phyloP scores from a whole-genome alignment of 2,888 invertebrate species.

The Ennomos fuscantarius region DNA sequence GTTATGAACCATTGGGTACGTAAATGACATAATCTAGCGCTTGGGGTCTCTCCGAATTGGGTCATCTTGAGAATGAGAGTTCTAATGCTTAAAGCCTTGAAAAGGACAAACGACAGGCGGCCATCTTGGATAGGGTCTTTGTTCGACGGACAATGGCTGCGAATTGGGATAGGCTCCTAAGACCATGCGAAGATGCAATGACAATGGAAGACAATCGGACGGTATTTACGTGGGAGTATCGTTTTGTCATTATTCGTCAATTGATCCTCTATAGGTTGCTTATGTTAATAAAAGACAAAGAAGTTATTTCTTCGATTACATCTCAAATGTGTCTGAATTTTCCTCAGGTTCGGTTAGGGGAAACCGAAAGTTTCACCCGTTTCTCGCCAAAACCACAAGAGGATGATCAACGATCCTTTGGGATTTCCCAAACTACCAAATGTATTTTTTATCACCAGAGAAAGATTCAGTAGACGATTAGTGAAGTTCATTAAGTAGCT shows the following conservation, averaged over 20 bases:
- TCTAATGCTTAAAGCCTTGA: slow-evolving; percentile 36
- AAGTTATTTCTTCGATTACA: too few species aligned
- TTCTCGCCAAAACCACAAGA: neutral
- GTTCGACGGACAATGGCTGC: slow-evolving; percentile 70
- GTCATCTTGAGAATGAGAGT: slow-evolving; percentile 43
- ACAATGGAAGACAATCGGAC: slow-evolving; percentile 66
- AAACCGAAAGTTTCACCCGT: too few species aligned
- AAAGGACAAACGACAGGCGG: slow-evolving; percentile 46
- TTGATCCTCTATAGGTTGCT: neutral
- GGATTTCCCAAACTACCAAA: neutral
- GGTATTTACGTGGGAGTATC: slow-evolving; percentile 33
- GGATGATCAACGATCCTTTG: slow-evolving; percentile 1
- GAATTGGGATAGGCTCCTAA: slow-evolving; percentile 68
- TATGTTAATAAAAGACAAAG: neutral
- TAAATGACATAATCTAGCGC: slow-evolving; percentile 59
- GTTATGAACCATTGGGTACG: slow-evolving; percentile 45
- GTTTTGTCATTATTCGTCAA: slow-evolving; percentile 25
- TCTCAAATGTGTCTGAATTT: too few species aligned
- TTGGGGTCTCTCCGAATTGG: slow-evolving; percentile 58
- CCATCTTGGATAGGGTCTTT: slow-evolving; percentile 64
- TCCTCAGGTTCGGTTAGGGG: too few species aligned
- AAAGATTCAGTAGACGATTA: neutral
- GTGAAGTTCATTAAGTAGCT: slow-evolving; percentile 14
- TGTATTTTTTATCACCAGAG: neutral
- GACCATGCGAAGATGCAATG: slow-evolving; percentile 57